These are phyloP conservation scores for Toxonevra muliebris DNA, from an alignment of 2,888 invertebrate species.

Conservation along the genomic window DNA sequence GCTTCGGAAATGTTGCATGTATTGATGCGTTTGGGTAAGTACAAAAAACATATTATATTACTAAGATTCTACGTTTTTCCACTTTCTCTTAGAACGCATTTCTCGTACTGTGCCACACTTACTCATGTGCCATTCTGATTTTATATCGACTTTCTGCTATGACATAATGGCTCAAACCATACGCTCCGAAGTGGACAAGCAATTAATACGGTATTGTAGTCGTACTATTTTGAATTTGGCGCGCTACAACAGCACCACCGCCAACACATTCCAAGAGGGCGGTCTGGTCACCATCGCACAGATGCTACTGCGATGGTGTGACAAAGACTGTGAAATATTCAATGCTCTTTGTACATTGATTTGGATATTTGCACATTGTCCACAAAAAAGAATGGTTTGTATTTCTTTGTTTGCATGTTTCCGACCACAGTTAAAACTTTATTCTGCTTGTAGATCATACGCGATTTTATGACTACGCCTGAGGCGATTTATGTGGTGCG, in stretches of 20 bases:
- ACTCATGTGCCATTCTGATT: slow-evolving; percentile 59
- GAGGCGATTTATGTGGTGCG: slow-evolving; percentile 63
- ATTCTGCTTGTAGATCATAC: slow-evolving; percentile 55
- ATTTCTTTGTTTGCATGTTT: slow-evolving; percentile 17
- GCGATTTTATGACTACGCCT: slow-evolving; percentile 60
- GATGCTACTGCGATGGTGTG: slow-evolving; percentile 74
- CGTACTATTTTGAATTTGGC: slow-evolving; percentile 74
- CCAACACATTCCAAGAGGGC: slow-evolving; percentile 71
- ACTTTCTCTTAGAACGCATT: slow-evolving; percentile 52
- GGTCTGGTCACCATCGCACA: slow-evolving; percentile 71
- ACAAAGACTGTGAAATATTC: slow-evolving; percentile 72
- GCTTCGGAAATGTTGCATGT: slow-evolving; percentile 57
- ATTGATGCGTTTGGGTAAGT: slow-evolving; percentile 57
- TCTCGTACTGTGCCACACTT: slow-evolving; percentile 63
- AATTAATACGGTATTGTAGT: slow-evolving; percentile 63
- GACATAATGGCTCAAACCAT: slow-evolving; percentile 65
- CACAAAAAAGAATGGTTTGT: slow-evolving; percentile 57
- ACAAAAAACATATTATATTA: too few relatives aligned
- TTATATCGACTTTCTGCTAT: slow-evolving; percentile 63
- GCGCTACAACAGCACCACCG: slow-evolving; percentile 71
- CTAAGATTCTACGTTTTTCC: slow-evolving; percentile 16
- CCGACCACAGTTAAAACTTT: neutral
- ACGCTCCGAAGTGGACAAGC: slow-evolving; percentile 64
- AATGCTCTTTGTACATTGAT: slow-evolving; percentile 73
- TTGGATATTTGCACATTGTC: slow-evolving; percentile 70